A percentile compares a stretch with the other conserved stretches of the same genome.
Conservation (phyloP, 2,797 vertebrate species). For the Mus caroli region DNA sequence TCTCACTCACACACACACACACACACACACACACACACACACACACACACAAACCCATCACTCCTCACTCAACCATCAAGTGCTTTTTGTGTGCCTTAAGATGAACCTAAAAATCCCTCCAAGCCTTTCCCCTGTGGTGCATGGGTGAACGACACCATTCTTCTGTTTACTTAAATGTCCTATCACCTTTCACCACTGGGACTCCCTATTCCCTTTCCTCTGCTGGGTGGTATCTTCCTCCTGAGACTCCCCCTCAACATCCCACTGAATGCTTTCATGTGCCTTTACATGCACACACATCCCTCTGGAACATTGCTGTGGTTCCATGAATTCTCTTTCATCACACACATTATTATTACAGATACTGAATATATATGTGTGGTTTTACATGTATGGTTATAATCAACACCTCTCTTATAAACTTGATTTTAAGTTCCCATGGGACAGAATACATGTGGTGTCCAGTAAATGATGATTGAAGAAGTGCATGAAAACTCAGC, state of each 20-base stretch:
- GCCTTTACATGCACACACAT: neutral
- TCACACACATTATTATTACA: neutral
- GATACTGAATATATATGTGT: neutral
- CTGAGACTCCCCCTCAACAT: neutral
- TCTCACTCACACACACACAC: neutral
- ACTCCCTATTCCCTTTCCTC: neutral
- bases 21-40: neutral
- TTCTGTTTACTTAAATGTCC: neutral
- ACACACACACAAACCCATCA: neutral
- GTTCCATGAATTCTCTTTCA: neutral
- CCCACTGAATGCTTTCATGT: neutral
- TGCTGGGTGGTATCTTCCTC: neutral
- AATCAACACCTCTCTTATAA: neutral
- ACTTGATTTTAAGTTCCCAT: neutral
- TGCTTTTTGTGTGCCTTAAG: neutral
- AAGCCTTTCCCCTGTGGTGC: neutral
- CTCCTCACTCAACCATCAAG: neutral
- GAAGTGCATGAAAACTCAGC: neutral
- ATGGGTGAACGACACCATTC: neutral
- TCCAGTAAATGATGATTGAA: neutral
- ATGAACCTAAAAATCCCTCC: neutral
- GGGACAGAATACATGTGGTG: neutral
- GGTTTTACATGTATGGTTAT: conserved; percentile 17
- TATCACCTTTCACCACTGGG: neutral
- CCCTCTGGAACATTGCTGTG: neutral